Evolutionary conservation across 2,888 invertebrate species (phyloP).

Genomic region (Lordiphosa andalusiaca): DNA sequence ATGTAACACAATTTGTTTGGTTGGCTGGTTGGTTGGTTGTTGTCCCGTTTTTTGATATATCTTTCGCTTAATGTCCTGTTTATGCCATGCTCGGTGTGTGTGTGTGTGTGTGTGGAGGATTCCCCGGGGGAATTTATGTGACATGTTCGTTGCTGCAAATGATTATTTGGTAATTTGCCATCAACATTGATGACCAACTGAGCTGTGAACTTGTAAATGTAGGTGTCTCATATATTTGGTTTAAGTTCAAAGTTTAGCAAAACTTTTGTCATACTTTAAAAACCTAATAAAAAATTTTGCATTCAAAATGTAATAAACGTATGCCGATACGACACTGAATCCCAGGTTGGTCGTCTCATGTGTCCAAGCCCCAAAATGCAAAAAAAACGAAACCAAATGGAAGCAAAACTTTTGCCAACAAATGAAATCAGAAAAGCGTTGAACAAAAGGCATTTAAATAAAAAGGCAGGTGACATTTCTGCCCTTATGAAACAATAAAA

Average conservation of each 20-base stretch:
- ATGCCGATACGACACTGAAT: slow-evolving; percentile 33
- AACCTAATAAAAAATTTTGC: slow-evolving; percentile 28
- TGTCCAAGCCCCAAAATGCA: not conserved
- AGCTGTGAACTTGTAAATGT: slow-evolving; percentile 49
- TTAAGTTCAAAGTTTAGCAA: slow-evolving; percentile 20
- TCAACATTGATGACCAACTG: slow-evolving; percentile 39
- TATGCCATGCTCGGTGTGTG: slow-evolving; percentile 47
- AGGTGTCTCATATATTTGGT: not conserved
- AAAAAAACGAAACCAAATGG: no score
- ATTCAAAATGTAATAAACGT: slow-evolving; percentile 41
- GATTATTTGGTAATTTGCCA: slow-evolving; percentile 64
- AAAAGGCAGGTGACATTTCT: slow-evolving; percentile 58
- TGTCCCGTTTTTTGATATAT: slow-evolving; percentile 40
- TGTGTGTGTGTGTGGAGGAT: slow-evolving; percentile 12
- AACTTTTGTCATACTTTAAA: slow-evolving; percentile 25
- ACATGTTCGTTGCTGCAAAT: slow-evolving; percentile 51
- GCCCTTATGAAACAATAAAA: slow-evolving; percentile 42
- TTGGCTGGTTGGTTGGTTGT: slow-evolving; percentile 6
- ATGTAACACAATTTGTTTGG: slow-evolving; percentile 6
- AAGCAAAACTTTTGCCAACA: slow-evolving; percentile 19
- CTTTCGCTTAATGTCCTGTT: slow-evolving; percentile 65
- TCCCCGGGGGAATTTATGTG: slow-evolving; percentile 44
- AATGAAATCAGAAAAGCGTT: slow-evolving; percentile 50
- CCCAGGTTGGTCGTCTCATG: slow-evolving; percentile 29
- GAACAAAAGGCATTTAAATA: slow-evolving; percentile 49